phyloP scores from a whole-genome alignment of 1,140 invertebrate genomes.

The Macrosteles quadrilineatus region DNA sequence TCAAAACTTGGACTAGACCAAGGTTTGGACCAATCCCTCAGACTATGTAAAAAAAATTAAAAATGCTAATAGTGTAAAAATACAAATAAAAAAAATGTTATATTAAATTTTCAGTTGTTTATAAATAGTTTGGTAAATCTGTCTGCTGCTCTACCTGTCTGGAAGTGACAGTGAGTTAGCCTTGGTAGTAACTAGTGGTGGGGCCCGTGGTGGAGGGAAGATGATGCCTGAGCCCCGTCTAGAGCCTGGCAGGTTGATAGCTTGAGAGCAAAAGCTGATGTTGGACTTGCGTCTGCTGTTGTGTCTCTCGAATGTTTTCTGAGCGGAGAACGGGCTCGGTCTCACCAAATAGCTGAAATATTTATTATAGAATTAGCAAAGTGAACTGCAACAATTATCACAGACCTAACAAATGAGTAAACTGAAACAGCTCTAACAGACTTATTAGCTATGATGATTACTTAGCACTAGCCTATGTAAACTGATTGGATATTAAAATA shows the following conservation, averaged over 20 bases:
- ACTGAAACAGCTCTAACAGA: neutral
- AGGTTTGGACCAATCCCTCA: no score
- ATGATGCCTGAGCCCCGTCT: conserved; percentile 57
- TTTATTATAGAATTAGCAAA: no score
- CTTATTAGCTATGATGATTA: neutral
- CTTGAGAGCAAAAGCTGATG: conserved; percentile 84
- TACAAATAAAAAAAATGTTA: no score
- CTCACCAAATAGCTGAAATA: conserved; percentile 76
- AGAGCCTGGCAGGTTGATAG: conserved; percentile 53
- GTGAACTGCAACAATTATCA: conserved; percentile 25
- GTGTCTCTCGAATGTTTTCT: conserved; percentile 90
- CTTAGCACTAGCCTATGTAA: no score
- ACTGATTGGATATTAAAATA: no score
- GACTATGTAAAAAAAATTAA: no score
- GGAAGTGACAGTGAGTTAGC: conserved; percentile 85
- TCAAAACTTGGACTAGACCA: no score
- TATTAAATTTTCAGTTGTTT: no score
- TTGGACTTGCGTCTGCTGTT: conserved; percentile 88
- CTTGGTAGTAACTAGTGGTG: conserved; percentile 77
- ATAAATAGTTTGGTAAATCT: no score
- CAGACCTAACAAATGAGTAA: neutral
- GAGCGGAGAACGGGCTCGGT: conserved; percentile 88
- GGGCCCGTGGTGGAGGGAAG: conserved; percentile 59
- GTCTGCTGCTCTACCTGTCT: no score
- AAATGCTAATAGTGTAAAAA: no score